Conservation (phyloP, 2,888 invertebrate genomes). For the Scaptomyza polygonia region DNA sequence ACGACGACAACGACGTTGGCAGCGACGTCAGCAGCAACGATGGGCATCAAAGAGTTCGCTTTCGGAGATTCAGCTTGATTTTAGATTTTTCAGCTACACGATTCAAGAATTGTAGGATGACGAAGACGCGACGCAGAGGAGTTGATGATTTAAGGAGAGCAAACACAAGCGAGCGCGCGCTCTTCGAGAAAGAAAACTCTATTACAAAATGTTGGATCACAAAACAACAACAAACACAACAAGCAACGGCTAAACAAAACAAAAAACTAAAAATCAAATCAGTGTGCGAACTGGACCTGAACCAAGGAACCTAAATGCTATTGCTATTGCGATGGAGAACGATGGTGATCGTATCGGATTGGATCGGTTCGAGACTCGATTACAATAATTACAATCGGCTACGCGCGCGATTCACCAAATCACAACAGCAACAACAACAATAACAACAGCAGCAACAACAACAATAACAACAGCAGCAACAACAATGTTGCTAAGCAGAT, state of each 20-base stretch:
- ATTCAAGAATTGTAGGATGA: neutral
- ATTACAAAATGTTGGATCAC: constrained; percentile 55
- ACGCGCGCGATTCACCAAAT: constrained; percentile 79
- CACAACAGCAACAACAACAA: constrained; percentile 37
- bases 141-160: constrained; percentile 64
- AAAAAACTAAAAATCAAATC: constrained; percentile 74
- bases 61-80: constrained; percentile 38
- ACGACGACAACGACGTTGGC: constrained; percentile 29
- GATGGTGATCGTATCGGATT: constrained; percentile 72
- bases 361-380: constrained; percentile 81
- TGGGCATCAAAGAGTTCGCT: constrained; percentile 72
- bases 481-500: constrained; percentile 24
- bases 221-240: constrained; percentile 18
- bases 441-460: no score
- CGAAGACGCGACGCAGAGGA: constrained; percentile 18
- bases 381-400: constrained; percentile 83
- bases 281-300: constrained; percentile 65
- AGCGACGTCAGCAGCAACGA: constrained; percentile 7
- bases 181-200: constrained; percentile 74
- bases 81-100: constrained; percentile 6
- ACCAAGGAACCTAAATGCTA: constrained; percentile 47
- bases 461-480: no score
- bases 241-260: constrained; percentile 45
- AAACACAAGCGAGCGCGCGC: constrained; percentile 21
- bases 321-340: constrained; percentile 8